Base-by-base conservation (phyloP, 2,797 vertebrate genomes). In the Limnodromus scolopaceus region DNA sequence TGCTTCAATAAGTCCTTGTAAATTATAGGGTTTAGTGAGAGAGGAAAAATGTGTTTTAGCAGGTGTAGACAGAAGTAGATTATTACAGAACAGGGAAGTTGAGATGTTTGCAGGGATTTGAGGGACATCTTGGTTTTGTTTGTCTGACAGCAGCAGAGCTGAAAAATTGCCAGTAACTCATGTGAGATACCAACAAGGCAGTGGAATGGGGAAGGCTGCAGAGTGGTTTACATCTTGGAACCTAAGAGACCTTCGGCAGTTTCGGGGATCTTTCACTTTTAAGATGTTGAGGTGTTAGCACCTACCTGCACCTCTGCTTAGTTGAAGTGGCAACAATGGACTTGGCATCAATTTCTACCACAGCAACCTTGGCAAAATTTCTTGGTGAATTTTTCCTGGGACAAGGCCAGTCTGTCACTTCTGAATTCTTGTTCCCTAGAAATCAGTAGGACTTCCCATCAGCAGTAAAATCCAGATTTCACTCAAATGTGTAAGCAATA, bases 401-500 rank as follows among this genome's bases (percentile, higher is more conserved):
- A 36, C 20, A 63, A 75, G 20, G 28, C 41, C 18, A 19, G 9
- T 53, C 43, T 66, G 16, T 55, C 34, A n/a, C n/a, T 72, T 92
- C 24, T 66, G 58, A 74, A 32, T 75, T 48, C 45, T 79, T 12
- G 2, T 60, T 88, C 27, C 13, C 22, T 82, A 88, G 55, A 92
- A 92, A 93, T 60, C 61, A 54, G 16, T 55, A 71, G 39, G 61
- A 75, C 19, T 71, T 83, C n/a, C 10, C 24, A 46, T 75, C 54
- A 84, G 34, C 46, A 87, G n/a, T 49, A 77, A 87, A 71, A 65
- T 45, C 5, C 41, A 80, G 54, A 75, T 88, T 92, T 95, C 43
- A 13, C 28, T 79, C 15, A 88, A 87, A 93, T 27, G 5, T 34
- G 11, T 54, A 71, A 92, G 24, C 2, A 17, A 30, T 84, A 36